Base-by-base conservation (phyloP, 2,888 invertebrate genomes). In the Drosophila tripunctata region DNA sequence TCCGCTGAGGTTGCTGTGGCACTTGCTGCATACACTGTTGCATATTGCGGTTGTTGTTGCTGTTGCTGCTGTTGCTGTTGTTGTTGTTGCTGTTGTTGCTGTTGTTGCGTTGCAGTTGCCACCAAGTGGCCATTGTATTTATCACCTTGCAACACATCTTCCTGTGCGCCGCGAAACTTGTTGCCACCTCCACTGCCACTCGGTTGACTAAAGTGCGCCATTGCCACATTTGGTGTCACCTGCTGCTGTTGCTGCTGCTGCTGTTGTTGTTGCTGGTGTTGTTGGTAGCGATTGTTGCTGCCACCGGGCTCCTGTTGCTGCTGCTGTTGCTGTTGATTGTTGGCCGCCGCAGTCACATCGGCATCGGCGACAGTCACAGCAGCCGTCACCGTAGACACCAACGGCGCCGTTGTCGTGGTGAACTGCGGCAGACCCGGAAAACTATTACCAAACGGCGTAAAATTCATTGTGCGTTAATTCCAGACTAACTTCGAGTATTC, bases 391-490 rank as follows among this genome's bases (percentile, higher is more conserved):
- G 91, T 93, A 92, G 64, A 93, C 91, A 90, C 96, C 95, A 90
- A 62, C 10, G 90, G 88, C 41, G 90, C 88, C 43, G 89, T 75
- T 45, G 89, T 85, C 27, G 91, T 85, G 68, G 96, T 95, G 91
- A 96, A 96, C 91, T 96, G 96, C 91, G 96, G 96, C 89, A 96
- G 95, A 62, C 95, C 94, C 74, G 95, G 90, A 95, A 96, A 92
- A 94, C 96, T 85, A 95, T 94, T 89, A 85, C 95, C 95, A 91
- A 96, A 96, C 76, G 96, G 96, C 88, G 96, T 94, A 92, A 96
- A 96, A 93, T 96, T 96, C 96, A 96, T 96, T 89, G 87, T 90
- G 60, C 71, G 55, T 67, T 67, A 7, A 58, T 75, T 63, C 44
- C 30, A 55, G 30, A 52, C 36, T 15, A 10, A 60, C 12, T 36